Evolutionary conservation across 1,140 invertebrate genomes (phyloP), one percentile per base, ranked within the genome.

Genomic region (Muscidifurax raptorellus): DNA sequence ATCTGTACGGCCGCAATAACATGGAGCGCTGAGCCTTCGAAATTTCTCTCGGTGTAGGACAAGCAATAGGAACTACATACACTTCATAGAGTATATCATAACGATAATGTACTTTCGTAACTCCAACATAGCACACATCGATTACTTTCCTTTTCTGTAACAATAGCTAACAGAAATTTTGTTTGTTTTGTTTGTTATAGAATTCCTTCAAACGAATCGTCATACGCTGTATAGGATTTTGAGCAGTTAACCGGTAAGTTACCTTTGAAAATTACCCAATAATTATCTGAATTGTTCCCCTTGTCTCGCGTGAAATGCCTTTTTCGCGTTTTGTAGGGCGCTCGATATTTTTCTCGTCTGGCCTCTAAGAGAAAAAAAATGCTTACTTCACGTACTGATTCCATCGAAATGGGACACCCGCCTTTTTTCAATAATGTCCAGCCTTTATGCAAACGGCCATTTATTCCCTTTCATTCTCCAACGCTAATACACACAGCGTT

Each of bases 141-240:
- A 22, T 59, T 7, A 22, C 18, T n/a, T 59, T 59, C 18, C 22
- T 59, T 59, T 59, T n/a, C 22, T 59, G n/a, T 7, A 59, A 59
- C 6, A 59, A n/a, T 2, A 18, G 22, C 22, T 59, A 59, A 59
- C 22, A 6, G 4, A 10, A 80, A 71, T 64, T 13, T 32, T 4
- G 47, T 83, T 67, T 2, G 28, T 69, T 83, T 66, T 76, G 15
- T 72, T 25, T 83, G 40, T 83, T 83, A 71, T 66, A 83, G 82
- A 12, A 77, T 15, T 59, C 67, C 10, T 28, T 13, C n/a, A 10
- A 47, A 6, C 47, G 25, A 77, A 69, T 69, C 25, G 12, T 78
- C 75, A 12, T 67, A 32, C 7, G 10, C 25, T n/a, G n/a, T 13
- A 47, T 78, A 78, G 36, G 76, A 44, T 67, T 47, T 67, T 10